Conservation (phyloP, 1,140 invertebrate genomes). For the Ceratina australensis region DNA sequence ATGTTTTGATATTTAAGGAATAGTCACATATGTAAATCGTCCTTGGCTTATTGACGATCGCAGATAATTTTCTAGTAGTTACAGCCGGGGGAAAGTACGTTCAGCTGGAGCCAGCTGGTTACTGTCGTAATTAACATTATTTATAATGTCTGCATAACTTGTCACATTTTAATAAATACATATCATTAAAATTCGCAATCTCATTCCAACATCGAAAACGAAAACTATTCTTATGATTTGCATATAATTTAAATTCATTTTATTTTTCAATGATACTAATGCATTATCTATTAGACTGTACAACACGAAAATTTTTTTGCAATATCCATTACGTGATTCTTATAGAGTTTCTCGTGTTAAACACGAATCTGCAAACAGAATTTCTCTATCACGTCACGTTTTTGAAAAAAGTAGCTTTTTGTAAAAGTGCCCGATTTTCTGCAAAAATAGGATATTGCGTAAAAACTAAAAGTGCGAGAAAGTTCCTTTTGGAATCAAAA, state of each 20-base stretch:
- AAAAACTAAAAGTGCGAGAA: too few relatives aligned
- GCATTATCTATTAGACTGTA: constrained; percentile 45
- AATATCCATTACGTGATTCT: too few relatives aligned
- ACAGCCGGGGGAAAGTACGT: constrained; percentile 33
- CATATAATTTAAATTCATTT: constrained; percentile 37
- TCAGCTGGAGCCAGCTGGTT: constrained; percentile 28
- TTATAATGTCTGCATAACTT: too few relatives aligned
- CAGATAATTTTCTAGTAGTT: constrained; percentile 51
- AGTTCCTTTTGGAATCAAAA: too few relatives aligned
- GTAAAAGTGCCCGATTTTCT: too few relatives aligned
- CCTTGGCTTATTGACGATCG: constrained; percentile 39
- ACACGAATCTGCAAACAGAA: too few relatives aligned
- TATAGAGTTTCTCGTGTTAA: too few relatives aligned
- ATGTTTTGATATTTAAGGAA: constrained; percentile 29
- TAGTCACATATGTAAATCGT: constrained; percentile 28
- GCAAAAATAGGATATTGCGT: too few relatives aligned
- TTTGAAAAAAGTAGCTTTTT: too few relatives aligned
- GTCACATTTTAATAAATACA: constrained; percentile 40
- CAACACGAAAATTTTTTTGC: too few relatives aligned
- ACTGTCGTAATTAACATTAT: constrained; percentile 37
- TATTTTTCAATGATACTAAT: constrained; percentile 31
- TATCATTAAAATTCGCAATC: constrained; percentile 35
- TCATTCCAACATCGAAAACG: constrained; percentile 35
- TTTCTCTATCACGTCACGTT: too few relatives aligned
- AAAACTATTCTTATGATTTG: constrained; percentile 46